Base-by-base conservation (phyloP, 1,140 invertebrate genomes). In the Drosophila azteca region DNA sequence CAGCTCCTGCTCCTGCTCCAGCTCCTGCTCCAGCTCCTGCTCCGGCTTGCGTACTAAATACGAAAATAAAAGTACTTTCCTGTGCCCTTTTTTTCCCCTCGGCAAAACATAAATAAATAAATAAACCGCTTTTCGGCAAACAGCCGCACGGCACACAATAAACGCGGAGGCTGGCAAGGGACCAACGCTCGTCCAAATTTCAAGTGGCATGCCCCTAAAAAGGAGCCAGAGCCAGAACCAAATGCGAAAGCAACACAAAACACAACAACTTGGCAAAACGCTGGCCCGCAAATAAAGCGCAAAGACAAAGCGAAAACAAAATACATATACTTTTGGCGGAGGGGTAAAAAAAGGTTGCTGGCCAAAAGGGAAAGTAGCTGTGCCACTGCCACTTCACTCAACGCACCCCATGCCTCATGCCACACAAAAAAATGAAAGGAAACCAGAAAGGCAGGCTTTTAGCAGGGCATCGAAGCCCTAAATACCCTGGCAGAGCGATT, bases 91-190 rank as follows among this genome's bases (percentile, higher is more conserved):
- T 66, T 63, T 67, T 61, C 39, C 24, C 49, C 48, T 48, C 29
- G 48, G 55, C 55, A 44, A 70, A 62, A 82, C 65, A 83, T 78
- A 88, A 85, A 88, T 79, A 87, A 77, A 77, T 77, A 77, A 88
- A 83, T 87, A 88, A 87, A 72, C 70, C 83, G 83, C 77, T 87
- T 87, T 71, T 65, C 65, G 72, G 64, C 73, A 76, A 76, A 77
- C 73, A 77, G 68, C 50, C 57, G 53, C 43, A 58, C 61, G 73
- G 57, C 69, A 55, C 58, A 71, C 59, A 67, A 76, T 62, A 54
- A 68, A 58, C 49, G 62, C 39, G 43, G 41, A 24, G 39, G 62
- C 66, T 65, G 65, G 50, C 71, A 76, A 65, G 80, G 67, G 76
- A 75, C 70, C 61, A 52, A 66, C 59, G 48, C 59, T 45, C 60